Conservation (phyloP, 2,888 invertebrate genomes). For the Physocephala rufipes region DNA sequence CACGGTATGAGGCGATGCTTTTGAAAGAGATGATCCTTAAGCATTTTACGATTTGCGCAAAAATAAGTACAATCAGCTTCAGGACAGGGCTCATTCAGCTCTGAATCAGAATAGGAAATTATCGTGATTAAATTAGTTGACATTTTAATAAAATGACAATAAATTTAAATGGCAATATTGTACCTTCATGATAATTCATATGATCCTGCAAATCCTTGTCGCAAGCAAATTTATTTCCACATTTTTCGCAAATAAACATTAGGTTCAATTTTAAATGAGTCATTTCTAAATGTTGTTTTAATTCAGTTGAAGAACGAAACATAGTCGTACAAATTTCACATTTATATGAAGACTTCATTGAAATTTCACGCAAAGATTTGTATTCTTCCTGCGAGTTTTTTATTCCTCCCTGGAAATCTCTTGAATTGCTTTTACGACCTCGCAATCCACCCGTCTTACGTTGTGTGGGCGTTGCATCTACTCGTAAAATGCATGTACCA, state of each 20-base stretch:
- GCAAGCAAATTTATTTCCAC: slow-evolving; percentile 47
- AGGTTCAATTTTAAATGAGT: slow-evolving; percentile 45
- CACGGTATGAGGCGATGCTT: slow-evolving; percentile 46
- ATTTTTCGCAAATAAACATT: slow-evolving; percentile 43
- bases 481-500: slow-evolving; percentile 39
- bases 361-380: too few species aligned
- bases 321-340: slow-evolving; percentile 42
- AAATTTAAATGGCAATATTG: not conserved
- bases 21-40: slow-evolving; percentile 46
- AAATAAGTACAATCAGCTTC: slow-evolving; percentile 44
- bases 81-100: slow-evolving; percentile 41
- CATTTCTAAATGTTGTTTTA: slow-evolving; percentile 45
- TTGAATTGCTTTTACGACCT: slow-evolving; percentile 42
- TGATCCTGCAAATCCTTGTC: slow-evolving; percentile 47
- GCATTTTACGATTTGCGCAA: slow-evolving; percentile 45
- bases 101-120: slow-evolving; percentile 34
- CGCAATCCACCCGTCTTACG: not conserved
- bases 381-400: slow-evolving; percentile 43
- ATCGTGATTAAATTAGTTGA: too few species aligned
- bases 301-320: slow-evolving; percentile 42
- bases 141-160: too few species aligned
- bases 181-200: slow-evolving; percentile 45
- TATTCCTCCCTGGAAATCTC: slow-evolving; percentile 44
- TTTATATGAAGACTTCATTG: slow-evolving; percentile 40
- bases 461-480: not conserved